Percentiles rank a stretch among this genome's conserved stretches.
phyloP scores from a whole-genome alignment of 2,888 invertebrate genomes.

The Sisyra nigra region DNA sequence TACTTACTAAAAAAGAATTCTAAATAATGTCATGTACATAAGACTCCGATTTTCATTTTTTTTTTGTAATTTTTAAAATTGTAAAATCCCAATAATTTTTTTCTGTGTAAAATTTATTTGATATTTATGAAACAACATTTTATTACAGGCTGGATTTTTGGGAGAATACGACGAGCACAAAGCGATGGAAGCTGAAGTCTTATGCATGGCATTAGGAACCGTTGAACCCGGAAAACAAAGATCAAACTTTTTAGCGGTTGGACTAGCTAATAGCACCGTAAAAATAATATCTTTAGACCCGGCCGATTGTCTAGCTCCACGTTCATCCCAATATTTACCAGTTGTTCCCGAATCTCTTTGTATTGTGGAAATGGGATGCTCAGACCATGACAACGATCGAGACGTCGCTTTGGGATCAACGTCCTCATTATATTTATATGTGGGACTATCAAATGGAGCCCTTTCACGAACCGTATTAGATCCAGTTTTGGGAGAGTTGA shows the following conservation, averaged over 20 bases:
- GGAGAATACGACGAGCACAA: conserved; percentile 97
- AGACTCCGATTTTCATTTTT: too few species aligned
- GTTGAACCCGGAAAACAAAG: conserved; percentile 91
- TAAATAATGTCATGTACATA: too few species aligned
- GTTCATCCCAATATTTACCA: conserved; percentile 93
- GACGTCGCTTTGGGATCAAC: conserved; percentile 48
- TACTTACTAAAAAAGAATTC: too few species aligned
- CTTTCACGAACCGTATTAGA: conserved; percentile 85
- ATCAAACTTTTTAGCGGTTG: conserved; percentile 90
- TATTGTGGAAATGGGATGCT: conserved; percentile 82
- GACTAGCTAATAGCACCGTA: conserved; percentile 90
- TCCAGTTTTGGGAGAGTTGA: conserved; percentile 89
- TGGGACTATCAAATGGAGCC: conserved; percentile 94
- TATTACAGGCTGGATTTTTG: conserved; percentile 92
- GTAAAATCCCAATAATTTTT: too few species aligned
- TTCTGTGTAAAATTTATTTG: too few species aligned
- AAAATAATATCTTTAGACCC: conserved; percentile 95
- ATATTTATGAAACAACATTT: too few species aligned
- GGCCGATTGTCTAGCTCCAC: conserved; percentile 78
- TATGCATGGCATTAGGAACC: conserved; percentile 95
- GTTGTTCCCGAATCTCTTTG: conserved; percentile 93
- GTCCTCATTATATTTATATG: conserved; percentile 77
- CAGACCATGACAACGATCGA: conserved; percentile 39
- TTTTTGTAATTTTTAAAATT: too few species aligned
- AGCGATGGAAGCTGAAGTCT: conserved; percentile 91